Conservation (phyloP, 2,888 invertebrate genomes). For the Cyclophora punctaria region DNA sequence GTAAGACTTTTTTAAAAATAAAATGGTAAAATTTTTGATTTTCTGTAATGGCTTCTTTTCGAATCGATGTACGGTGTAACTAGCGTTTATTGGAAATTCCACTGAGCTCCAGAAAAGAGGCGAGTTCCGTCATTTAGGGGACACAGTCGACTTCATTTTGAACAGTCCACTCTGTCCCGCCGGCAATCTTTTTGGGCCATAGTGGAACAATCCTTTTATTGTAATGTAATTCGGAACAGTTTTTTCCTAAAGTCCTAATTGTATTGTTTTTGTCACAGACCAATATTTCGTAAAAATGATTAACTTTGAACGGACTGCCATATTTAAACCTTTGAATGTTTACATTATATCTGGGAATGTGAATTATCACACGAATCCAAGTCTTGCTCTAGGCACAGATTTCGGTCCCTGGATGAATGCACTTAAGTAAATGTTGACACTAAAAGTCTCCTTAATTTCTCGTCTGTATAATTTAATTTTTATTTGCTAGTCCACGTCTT, state of each 20-base stretch:
- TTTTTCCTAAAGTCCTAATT: slow-evolving; percentile 48
- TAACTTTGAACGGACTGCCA: slow-evolving; percentile 67
- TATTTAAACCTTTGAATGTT: slow-evolving; percentile 43
- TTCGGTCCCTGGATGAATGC: too few species aligned
- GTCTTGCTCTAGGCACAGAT: too few species aligned
- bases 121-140: too few species aligned
- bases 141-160: too few species aligned
- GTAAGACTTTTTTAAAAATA: slow-evolving; percentile 60
- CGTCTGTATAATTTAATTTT: slow-evolving; percentile 57
- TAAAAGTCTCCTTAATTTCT: slow-evolving; percentile 24
- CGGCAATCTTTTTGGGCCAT: too few species aligned
- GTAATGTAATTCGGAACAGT: slow-evolving; percentile 49
- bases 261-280: slow-evolving; percentile 59
- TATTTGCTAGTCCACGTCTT: slow-evolving; percentile 72
- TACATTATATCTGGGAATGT: slow-evolving; percentile 26
- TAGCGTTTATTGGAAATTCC: slow-evolving; percentile 12
- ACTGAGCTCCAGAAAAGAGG: too few species aligned
- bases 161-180: too few species aligned
- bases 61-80: slow-evolving; percentile 54
- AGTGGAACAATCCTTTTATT: slow-evolving; percentile 1
- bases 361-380: slow-evolving; percentile 5
- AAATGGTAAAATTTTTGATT: slow-evolving; percentile 36
- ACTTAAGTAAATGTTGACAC: slow-evolving; percentile 9
- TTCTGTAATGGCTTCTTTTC: slow-evolving; percentile 68
- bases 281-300: slow-evolving; percentile 67